These are phyloP conservation scores for Potamarius usumacintae DNA, from an alignment of 2,113 vertebrate genomes.

Conservation along the genomic window DNA sequence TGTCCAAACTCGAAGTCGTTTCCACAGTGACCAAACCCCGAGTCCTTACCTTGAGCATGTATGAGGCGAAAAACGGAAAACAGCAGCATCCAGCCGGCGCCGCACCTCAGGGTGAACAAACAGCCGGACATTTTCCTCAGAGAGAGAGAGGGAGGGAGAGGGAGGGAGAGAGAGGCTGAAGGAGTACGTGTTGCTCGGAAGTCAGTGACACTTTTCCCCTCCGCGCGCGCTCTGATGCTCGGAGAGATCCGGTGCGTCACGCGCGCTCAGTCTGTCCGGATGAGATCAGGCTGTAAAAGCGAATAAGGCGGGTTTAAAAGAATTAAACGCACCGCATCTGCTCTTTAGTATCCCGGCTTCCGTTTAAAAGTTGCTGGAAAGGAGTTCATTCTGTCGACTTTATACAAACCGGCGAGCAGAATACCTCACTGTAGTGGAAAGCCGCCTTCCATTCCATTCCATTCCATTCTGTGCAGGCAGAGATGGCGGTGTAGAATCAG, in stretches of 20 bases:
- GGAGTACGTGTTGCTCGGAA: constrained; percentile 73
- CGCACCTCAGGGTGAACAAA: constrained; percentile 61
- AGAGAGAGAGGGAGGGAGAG: background rate
- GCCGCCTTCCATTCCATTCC: background rate
- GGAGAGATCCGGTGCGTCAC: constrained; percentile 20
- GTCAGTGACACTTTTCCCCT: constrained; percentile 34
- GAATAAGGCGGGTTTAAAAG: background rate
- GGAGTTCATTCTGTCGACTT: background rate
- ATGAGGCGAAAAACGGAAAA: constrained; percentile 57
- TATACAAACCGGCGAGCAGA: background rate
- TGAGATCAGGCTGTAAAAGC: background rate
- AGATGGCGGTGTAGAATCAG: constrained; percentile 1
- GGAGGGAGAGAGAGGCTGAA: constrained; percentile 30
- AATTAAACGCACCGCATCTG: background rate
- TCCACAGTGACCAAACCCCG: background rate
- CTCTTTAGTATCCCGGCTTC: background rate
- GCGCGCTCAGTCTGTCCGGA: background rate
- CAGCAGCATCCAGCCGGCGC: constrained; percentile 69
- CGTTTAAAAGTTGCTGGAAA: background rate
- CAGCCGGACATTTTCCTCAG: constrained; percentile 54
- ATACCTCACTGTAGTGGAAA: background rate
- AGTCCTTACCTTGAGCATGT: constrained; percentile 71
- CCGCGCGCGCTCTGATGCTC: constrained; percentile 8
- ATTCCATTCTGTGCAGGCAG: background rate
- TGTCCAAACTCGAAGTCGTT: background rate